Base-by-base conservation (phyloP, 2,888 invertebrate genomes). In the Diadegma fenestrale region DNA sequence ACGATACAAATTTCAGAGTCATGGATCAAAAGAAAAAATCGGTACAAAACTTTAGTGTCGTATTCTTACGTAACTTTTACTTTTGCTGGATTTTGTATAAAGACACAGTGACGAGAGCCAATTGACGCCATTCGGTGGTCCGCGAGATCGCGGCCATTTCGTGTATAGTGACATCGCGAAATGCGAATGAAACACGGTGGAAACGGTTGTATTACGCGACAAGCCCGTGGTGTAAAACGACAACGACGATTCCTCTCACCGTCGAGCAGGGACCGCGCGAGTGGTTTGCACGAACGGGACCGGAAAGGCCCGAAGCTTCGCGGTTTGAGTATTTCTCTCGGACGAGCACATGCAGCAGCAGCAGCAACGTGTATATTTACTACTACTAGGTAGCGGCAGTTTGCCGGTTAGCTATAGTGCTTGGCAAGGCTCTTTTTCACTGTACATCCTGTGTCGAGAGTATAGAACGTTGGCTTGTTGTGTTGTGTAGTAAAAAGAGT, bases 241-340 rank as follows among this genome's bases (percentile, higher is more conserved):
- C 45, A 45, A 68, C 45, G 45, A 30, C 26, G 26, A 45, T 26
- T 17, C 10, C 17, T 45, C 10, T 2, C n/a, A n/a, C 17, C 41
- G 41, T 22, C 12, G 26, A 61, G 41, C 61, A n/a, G n/a, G n/a
- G n/a, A n/a, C n/a, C n/a, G 68, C 17, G 41, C 14, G 37, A 37
- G 61, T 48, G 45, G 51, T 19, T 54, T n/a, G 51, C 45, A 58
- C 80, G 80, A 84, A 80, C 45, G 76, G 64, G 71, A 66, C 77
- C 84, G 84, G 61, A 81, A 73, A 84, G 72, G 72, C 80, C 84
- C 84, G 80, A 84, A 26, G 75, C 14, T 26, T 37, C 26, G 54
- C 22, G 48, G 30, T 45, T 43, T 45, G 76, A 64, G 76, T 58
- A 41, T 58, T 71, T 51, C 22, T 51, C 22, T 72, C 72, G 37